Evolutionary conservation across 1,140 invertebrate genomes (phyloP).

Genomic region (Drosophila fuyamai): DNA sequence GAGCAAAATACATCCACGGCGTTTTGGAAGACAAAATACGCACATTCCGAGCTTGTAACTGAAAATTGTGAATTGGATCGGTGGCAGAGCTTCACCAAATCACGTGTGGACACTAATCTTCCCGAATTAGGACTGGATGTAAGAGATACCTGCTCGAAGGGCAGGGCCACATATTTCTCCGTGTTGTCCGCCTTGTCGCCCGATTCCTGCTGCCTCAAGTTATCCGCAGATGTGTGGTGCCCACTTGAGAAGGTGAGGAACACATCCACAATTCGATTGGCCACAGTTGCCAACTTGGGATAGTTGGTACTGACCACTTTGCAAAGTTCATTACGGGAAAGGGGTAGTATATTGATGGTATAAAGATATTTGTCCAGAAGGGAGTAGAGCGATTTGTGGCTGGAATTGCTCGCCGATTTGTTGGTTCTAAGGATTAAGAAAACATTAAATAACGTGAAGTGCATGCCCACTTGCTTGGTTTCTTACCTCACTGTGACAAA

Average conservation of each 20-base stretch:
- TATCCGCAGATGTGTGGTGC: constrained; percentile 85
- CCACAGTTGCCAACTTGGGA: constrained; percentile 90
- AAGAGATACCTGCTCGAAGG: constrained; percentile 64
- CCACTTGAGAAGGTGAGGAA: constrained; percentile 92
- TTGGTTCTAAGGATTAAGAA: constrained; percentile 73
- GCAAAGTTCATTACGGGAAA: constrained; percentile 90
- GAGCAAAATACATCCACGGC: constrained; percentile 96
- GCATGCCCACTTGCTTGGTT: not conserved
- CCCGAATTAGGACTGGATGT: constrained; percentile 79
- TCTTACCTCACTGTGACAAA: constrained; percentile 94
- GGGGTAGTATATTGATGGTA: constrained; percentile 92
- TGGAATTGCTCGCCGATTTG: constrained; percentile 83
- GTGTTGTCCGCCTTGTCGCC: constrained; percentile 72
- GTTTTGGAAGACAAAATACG: constrained; percentile 93
- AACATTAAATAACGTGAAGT: not conserved
- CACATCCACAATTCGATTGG: constrained; percentile 92
- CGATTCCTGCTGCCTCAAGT: constrained; percentile 84
- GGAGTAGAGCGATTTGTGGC: constrained; percentile 87
- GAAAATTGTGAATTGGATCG: constrained; percentile 91
- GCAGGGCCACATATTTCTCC: constrained; percentile 68
- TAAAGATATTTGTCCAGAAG: constrained; percentile 93
- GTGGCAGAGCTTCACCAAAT: constrained; percentile 96
- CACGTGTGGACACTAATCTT: constrained; percentile 91
- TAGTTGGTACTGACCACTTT: constrained; percentile 89
- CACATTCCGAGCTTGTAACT: constrained; percentile 90